These are phyloP conservation scores for Psittacula derbiana DNA, from an alignment of 2,797 vertebrate genomes.

Conservation along the genomic window DNA sequence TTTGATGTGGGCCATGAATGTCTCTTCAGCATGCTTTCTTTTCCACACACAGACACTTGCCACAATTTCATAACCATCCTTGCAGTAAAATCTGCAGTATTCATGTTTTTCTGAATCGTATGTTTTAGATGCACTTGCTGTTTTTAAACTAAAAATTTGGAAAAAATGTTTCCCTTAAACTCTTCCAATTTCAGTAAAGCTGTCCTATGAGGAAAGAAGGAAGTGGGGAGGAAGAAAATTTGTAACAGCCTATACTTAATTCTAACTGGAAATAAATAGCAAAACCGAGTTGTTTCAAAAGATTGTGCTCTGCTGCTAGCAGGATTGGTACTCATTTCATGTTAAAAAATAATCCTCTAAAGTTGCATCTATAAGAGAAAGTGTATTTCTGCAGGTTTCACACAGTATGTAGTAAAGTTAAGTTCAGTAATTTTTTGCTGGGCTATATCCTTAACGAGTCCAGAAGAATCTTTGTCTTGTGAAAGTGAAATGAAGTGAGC, in stretches of 20 bases:
- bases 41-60: not conserved
- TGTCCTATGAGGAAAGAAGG: not conserved
- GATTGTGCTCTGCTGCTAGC: not conserved
- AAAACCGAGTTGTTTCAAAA: not conserved
- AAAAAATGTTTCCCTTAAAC: not conserved
- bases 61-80: not conserved
- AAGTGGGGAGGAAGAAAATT: not conserved
- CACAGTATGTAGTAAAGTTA: not conserved
- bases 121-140: not conserved
- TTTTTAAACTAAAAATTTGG: not conserved
- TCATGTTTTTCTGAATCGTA: not conserved
- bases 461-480: not conserved
- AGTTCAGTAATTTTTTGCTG: not conserved
- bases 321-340: not conserved
- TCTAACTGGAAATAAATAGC: not conserved
- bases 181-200: not conserved
- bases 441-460: not conserved
- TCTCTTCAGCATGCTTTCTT: not conserved
- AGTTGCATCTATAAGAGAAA: not conserved
- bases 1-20: not conserved
- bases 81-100: not conserved
- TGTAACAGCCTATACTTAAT: not conserved
- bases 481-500: not conserved
- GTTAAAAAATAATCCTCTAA: not conserved
- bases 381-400: not conserved